Evolutionary conservation across 2,797 vertebrate genomes (phyloP).

Genomic region (Thunnus albacares): DNA sequence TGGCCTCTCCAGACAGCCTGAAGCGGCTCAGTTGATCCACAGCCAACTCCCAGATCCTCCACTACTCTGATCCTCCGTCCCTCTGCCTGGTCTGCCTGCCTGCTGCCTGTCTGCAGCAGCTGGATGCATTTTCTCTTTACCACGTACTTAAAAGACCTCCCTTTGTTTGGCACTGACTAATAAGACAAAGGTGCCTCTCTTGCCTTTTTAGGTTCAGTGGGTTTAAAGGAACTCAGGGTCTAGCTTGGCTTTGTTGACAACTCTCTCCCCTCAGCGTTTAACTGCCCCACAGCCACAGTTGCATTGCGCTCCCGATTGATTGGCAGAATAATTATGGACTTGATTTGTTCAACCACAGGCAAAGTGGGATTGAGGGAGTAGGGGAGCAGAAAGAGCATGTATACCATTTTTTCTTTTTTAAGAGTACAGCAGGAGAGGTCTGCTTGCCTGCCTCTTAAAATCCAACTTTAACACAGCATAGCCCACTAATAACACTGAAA

Average conservation of each 20-base stretch:
- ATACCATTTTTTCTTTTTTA: conserved; percentile 65
- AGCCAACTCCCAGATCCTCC: conserved; percentile 63
- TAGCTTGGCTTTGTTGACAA: conserved; percentile 75
- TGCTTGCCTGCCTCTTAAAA: conserved; percentile 62
- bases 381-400: conserved; percentile 75
- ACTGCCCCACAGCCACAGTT: conserved; percentile 78
- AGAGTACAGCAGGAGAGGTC: conserved; percentile 53
- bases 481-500: conserved; percentile 48
- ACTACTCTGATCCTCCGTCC: conserved; percentile 55
- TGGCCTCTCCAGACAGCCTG: conserved; percentile 72
- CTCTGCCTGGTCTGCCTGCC: conserved; percentile 31
- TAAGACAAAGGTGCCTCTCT: conserved; percentile 66
- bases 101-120: conserved; percentile 43
- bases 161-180: conserved; percentile 64
- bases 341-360: conserved; percentile 79
- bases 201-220: conserved; percentile 71
- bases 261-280: conserved; percentile 72
- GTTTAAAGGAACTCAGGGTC: conserved; percentile 69
- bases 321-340: conserved; percentile 87
- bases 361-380: conserved; percentile 77
- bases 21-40: conserved; percentile 64
- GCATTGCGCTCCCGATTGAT: conserved; percentile 78
- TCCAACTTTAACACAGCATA: conserved; percentile 46
- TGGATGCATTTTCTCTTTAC: conserved; percentile 48
- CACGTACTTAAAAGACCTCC: conserved; percentile 48